Base-by-base conservation (phyloP, 2,888 invertebrate genomes). In the Eupithecia exiguata region DNA sequence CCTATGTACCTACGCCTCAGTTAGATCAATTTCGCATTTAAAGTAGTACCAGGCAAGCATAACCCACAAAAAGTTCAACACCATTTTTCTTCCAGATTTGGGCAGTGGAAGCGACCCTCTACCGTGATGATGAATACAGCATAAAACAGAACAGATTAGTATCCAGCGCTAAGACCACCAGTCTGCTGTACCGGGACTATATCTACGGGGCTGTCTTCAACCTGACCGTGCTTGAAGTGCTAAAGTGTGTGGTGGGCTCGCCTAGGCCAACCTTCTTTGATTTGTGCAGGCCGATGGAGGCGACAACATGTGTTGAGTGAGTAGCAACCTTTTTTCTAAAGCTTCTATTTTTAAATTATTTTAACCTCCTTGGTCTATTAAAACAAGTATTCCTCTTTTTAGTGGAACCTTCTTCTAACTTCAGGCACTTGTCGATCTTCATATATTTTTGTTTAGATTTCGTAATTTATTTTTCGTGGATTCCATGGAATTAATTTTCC, bases 261-360 rank as follows among this genome's bases (percentile, higher is more conserved):
- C 96, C 96, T 0, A 94, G 97, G 75, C 97, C 97, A 0, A 97
- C 97, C 79, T 97, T 97, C 90, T 94, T 97, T 74, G 96, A 96
- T 81, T 95, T 97, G 1, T 97, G 97, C 86, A 89, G 92, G 78
- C 97, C 97, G 5, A 96, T 96, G 79, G 95, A 89, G 61, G 96
- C 96, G 67, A 95, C 88, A 70, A 96, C 95, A 80, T 97, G 97
- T 84, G 95, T 95, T 79, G 90, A 88, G 93, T 94, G 76, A 89
- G 93, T 53, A 14, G 18, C 10, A 35, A 49, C 40, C 25, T 67
- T 25, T 58, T 58, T 58, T 5, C 21, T 53, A 53, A 53, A 21
- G 10, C 49, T 18, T 49, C 46, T n/a, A 4, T 53, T 5, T 58
- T 58, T 3, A 62, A 62, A 18, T 18, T 35, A 35, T 35, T 10